phyloP scores from a whole-genome alignment of 1,140 invertebrate species.

The Ceratina japonica region DNA sequence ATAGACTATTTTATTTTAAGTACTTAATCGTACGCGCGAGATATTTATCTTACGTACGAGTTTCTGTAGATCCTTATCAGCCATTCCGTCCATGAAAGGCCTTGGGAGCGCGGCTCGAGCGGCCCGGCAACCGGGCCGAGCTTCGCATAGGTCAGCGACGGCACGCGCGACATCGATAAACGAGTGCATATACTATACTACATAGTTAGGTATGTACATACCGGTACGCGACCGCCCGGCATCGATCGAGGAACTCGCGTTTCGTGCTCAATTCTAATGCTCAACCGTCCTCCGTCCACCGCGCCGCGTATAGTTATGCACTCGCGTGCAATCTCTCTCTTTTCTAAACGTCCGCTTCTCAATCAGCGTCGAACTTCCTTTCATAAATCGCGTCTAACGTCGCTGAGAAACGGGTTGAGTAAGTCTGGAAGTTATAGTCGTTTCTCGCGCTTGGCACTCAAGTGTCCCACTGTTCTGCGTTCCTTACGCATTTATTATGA shows the following conservation, averaged over 20 bases:
- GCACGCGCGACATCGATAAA: conserved; percentile 22
- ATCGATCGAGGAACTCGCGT: conserved; percentile 15
- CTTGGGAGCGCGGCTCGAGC: conserved; percentile 63
- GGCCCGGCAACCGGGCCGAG: conserved; percentile 25
- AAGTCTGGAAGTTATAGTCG: no score
- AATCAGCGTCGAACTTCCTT: no score
- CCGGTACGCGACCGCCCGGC: neutral
- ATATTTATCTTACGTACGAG: neutral
- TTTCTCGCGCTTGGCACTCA: no score
- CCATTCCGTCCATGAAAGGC: conserved; percentile 74
- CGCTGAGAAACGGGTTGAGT: no score
- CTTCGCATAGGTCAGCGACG: conserved; percentile 69
- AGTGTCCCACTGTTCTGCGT: no score
- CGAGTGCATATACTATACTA: neutral
- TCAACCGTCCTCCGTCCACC: conserved; percentile 20
- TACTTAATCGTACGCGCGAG: neutral
- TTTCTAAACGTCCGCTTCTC: neutral
- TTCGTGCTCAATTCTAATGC: conserved; percentile 29
- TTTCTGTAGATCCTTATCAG: conserved; percentile 65
- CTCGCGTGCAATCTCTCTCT: no score
- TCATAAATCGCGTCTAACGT: no score
- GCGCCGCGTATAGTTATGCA: neutral
- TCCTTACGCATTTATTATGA: no score
- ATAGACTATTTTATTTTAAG: conserved; percentile 19
- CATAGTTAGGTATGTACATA: no score